Evolutionary conservation across 1,140 invertebrate species (phyloP), one percentile per base, ranked within the genome.

Genomic region (Bombus soroeensis): DNA sequence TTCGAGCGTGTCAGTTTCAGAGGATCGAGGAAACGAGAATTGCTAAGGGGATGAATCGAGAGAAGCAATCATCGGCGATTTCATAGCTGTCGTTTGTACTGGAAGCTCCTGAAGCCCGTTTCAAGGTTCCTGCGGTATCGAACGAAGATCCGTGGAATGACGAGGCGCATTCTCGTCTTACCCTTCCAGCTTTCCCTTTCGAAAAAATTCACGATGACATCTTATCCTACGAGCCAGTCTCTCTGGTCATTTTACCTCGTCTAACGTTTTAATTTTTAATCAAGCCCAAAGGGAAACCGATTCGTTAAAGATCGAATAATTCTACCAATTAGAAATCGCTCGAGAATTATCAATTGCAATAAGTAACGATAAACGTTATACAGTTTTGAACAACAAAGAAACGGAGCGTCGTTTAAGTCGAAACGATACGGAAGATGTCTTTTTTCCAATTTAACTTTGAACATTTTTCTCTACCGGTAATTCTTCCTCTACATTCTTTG

Each of bases 41-140:
- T 6, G 73, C 41, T 1, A 34, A 72, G 64, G 86, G 87, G 83
- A 73, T 85, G 75, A 91, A 88, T 81, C 82, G 88, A 84, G 90
- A 81, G 83, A 85, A 90, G 90, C 92, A 92, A 93, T 92, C 92
- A 88, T 74, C 83, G 79, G 76, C 91, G 88, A 93, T 93, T 93
- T 92, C 91, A 93, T 92, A 93, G 90, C 92, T 91, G 91, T 93
- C 92, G 82, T 82, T 86, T 79, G 81, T 64, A 86, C 59, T 83
- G 83, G 89, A 86, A 79, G 89, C 88, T 83, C 79, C 80, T 76
- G 72, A 87, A 85, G 86, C 83, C 78, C 71, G 87, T 90, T 89
- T 90, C 92, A 90, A 91, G 92, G 90, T 86, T 91, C 87, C 83
- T 66, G 71, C 41, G 71, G 32, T 39, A 80, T 75, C 87, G 85